Conservation (phyloP, 2,888 invertebrate genomes). For the Cheilosia pagana region DNA sequence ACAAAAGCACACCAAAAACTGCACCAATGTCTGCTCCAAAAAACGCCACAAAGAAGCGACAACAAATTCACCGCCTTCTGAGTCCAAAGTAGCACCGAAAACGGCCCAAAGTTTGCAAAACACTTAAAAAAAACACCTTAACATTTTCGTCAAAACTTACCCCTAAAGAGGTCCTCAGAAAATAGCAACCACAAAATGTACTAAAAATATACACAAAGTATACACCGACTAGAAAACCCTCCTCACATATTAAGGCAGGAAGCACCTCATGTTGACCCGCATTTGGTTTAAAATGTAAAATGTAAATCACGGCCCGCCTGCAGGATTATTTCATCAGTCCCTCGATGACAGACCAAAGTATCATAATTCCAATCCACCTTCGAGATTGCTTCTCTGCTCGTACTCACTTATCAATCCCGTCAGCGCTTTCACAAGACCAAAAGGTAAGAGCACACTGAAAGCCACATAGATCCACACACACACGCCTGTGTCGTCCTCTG, state of each 20-base stretch:
- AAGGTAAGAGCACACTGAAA: conserved; percentile 36
- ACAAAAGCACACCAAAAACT: no score
- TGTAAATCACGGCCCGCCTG: conserved; percentile 18
- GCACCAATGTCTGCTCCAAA: no score
- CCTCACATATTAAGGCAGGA: background rate
- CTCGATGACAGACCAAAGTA: conserved; percentile 36
- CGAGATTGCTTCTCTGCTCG: conserved; percentile 10
- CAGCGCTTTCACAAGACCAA: conserved; percentile 31
- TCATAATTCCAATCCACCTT: conserved; percentile 54
- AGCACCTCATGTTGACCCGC: conserved; percentile 10
- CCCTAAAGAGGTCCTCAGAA: no score
- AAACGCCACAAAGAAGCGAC: no score
- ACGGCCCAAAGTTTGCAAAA: no score
- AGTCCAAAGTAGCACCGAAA: no score
- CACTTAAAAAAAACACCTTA: no score
- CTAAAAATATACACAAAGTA: background rate
- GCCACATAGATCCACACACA: conserved; percentile 18
- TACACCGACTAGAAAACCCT: conserved; percentile 5
- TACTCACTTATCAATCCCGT: conserved; percentile 10
- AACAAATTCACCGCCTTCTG: no score
- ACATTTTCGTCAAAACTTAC: no score
- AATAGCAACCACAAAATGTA: no score
- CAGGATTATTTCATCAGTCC: conserved; percentile 54
- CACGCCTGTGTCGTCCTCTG: background rate
- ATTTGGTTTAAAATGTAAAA: conserved; percentile 1